Base-by-base conservation (phyloP, 2,888 invertebrate species). In the Rotaria macrura region DNA sequence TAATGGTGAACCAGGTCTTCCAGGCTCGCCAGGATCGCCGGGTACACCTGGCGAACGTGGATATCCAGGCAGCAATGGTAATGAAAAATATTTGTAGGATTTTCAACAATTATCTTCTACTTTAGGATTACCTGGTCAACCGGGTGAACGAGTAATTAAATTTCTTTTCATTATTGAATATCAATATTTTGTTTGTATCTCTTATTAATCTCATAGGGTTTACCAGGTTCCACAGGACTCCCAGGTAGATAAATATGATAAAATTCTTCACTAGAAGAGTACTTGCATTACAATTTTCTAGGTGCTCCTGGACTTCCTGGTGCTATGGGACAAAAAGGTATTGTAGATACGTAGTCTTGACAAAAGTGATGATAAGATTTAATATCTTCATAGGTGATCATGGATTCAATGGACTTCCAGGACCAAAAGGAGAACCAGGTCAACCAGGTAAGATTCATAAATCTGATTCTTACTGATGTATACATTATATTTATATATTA, bases 351-450 rank as follows among this genome's bases (percentile, higher is more conserved):
- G 1, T 57, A 12, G 29, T 29, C 14, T 52, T 20, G 20, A 20
- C 17, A 52, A 12, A 20, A 3, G 20, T 20, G 2, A 20, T 17
- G 2, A 52, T 1, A 9, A 29, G 29, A 7, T 12, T 14, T 57
- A 25, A 55, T 29, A n/a, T 83, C 87, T 88, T 57, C 86, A 87
- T 23, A 89, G 88, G 79, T 65, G 87, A n/a, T 85, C 87, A 87
- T 87, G 88, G 87, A 40, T 23, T 54, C 38, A 84, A 84, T 54
- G 87, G 87, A 84, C 34, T 40, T 20, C 74, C 87, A 43, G 87
- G 88, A 25, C 84, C 84, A 43, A 87, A 88, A 49, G 88, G 88
- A 47, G 87, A 87, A 52, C n/a, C 40, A 23, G 72, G 72, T 23
- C 17, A 12, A 20, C 20, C 72, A 72, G 72, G 72, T 72, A 72